Conservation (phyloP, 2,888 invertebrate genomes). For the Petrolisthes manimaculis region DNA sequence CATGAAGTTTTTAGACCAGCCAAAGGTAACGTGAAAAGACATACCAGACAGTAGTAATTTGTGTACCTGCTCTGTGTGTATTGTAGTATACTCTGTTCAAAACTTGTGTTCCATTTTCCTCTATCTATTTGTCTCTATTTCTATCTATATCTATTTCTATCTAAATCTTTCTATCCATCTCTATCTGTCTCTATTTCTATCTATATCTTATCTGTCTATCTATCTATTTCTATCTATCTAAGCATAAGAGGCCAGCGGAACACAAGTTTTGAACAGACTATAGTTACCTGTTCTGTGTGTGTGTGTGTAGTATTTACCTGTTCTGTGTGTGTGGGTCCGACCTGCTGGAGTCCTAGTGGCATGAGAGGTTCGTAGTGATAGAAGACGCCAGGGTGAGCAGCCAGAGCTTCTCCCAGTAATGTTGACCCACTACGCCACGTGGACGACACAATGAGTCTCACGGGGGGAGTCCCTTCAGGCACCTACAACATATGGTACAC, state of each 20-base stretch:
- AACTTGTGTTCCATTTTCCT: no score
- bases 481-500: constrained; percentile 28
- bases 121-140: no score
- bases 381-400: constrained; percentile 59
- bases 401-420: constrained; percentile 60
- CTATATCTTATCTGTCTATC: no score
- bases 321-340: constrained; percentile 17
- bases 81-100: background rate
- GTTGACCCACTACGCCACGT: constrained; percentile 66
- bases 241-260: no score
- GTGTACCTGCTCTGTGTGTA: background rate
- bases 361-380: constrained; percentile 66
- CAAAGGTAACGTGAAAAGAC: no score
- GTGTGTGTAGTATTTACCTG: background rate
- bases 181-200: no score
- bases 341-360: constrained; percentile 56
- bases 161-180: no score
- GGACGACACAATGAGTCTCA: constrained; percentile 59
- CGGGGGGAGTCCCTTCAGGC: constrained; percentile 41
- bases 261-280: background rate
- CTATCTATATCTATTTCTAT: no score
- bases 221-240: no score
- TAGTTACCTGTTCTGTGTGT: background rate
- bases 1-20: no score
- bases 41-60: background rate